A percentile compares a stretch with the other conserved stretches of the same genome.
phyloP scores from a whole-genome alignment of 2,888 invertebrate species.

The Eucera pruinosa region DNA sequence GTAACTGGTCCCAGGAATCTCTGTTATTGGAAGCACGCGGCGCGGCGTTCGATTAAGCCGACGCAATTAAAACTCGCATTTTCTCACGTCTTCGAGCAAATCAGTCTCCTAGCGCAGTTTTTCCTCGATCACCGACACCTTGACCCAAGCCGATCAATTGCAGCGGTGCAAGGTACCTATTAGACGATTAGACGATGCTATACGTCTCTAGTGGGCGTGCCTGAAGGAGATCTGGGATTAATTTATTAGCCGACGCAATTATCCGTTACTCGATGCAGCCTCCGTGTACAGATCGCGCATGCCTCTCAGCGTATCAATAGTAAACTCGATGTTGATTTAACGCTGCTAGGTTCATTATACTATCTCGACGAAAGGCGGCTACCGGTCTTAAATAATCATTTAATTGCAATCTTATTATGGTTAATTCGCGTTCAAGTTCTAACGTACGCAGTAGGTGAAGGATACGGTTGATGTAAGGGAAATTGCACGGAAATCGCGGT shows the following conservation, averaged over 20 bases:
- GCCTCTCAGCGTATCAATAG: conserved; percentile 35
- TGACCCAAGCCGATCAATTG: conserved; percentile 60
- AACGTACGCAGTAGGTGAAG: conserved; percentile 39
- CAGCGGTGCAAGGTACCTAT: conserved; percentile 56
- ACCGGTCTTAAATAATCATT: conserved; percentile 78
- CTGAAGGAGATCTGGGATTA: conserved; percentile 78
- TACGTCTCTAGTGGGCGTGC: conserved; percentile 76
- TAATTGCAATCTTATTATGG: conserved; percentile 72
- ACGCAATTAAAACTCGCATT: conserved; percentile 25
- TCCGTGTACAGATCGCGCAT: conserved; percentile 38
- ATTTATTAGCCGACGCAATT: conserved; percentile 81
- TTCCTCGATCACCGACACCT: conserved; percentile 41
- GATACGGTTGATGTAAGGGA: conserved; percentile 16
- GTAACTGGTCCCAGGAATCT: conserved; percentile 9
- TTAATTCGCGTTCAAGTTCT: conserved; percentile 31
- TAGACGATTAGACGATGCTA: conserved; percentile 76
- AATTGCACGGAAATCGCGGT: conserved; percentile 15
- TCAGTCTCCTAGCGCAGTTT: not conserved
- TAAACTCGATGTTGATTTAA: conserved; percentile 64
- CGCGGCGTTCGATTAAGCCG: conserved; percentile 20
- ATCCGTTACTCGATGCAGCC: conserved; percentile 77
- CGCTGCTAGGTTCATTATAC: conserved; percentile 24
- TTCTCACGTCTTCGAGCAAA: conserved; percentile 25
- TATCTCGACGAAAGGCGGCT: conserved; percentile 65
- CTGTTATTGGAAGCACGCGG: conserved; percentile 10